Conservation (phyloP, 2,888 invertebrate species). For the Trachelus iudaicus region DNA sequence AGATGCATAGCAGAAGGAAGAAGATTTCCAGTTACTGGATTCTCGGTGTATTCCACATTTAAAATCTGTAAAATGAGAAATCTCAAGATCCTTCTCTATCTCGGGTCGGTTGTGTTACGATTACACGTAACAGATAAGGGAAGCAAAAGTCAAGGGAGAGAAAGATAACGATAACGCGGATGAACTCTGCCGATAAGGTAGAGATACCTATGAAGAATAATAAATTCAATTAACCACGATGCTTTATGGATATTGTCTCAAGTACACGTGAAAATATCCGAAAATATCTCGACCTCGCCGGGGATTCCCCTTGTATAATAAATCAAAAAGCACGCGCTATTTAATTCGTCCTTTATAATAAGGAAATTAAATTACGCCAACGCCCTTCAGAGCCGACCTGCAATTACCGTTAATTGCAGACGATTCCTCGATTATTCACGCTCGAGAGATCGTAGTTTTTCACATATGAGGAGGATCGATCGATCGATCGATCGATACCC, state of each 20-base stretch:
- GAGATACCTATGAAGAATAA: background rate
- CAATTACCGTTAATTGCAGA: slow-evolving; percentile 15
- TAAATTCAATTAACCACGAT: background rate
- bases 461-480: background rate
- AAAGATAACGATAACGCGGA: background rate
- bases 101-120: background rate
- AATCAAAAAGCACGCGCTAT: background rate
- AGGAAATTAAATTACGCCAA: slow-evolving; percentile 1
- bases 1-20: background rate
- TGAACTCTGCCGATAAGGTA: background rate
- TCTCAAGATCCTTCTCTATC: background rate
- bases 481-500: background rate
- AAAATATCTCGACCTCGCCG: background rate
- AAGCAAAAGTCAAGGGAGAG: background rate
- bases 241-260: background rate
- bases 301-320: background rate
- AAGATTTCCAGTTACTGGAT: slow-evolving; percentile 15
- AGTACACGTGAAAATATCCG: background rate
- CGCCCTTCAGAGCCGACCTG: slow-evolving; percentile 3
- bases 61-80: background rate
- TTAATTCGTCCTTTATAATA: slow-evolving; percentile 1
- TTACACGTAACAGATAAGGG: background rate
- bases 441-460: background rate
- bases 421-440: slow-evolving; percentile 9
- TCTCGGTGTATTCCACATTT: background rate